phyloP scores from a whole-genome alignment of 2,888 invertebrate genomes.

The Rhingia campestris region DNA sequence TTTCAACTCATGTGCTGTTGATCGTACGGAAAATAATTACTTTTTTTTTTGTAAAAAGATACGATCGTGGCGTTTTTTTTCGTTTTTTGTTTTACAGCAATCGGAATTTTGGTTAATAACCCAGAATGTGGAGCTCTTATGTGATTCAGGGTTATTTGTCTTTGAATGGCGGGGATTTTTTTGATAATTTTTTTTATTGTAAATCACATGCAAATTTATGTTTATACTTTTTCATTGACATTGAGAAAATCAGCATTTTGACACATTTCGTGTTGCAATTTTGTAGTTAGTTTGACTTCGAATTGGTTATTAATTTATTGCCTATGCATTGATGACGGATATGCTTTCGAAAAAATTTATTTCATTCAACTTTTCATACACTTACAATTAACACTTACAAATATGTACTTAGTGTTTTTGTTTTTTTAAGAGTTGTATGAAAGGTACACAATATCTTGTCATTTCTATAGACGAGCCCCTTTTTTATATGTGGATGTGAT shows the following conservation, averaged over 20 bases:
- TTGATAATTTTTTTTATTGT: too few relatives aligned
- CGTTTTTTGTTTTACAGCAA: neutral
- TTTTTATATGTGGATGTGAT: too few relatives aligned
- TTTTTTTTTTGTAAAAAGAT: neutral
- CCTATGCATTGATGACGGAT: too few relatives aligned
- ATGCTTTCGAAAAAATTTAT: too few relatives aligned
- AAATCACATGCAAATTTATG: too few relatives aligned
- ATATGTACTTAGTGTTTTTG: too few relatives aligned
- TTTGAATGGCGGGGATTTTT: conserved; percentile 6
- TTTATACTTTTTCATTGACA: too few relatives aligned
- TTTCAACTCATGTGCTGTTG: conserved; percentile 26
- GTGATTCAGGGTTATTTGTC: conserved; percentile 36
- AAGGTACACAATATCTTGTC: too few relatives aligned
- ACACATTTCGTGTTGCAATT: neutral
- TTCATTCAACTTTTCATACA: too few relatives aligned
- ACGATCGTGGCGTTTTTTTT: neutral
- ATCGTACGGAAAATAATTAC: conserved; percentile 19
- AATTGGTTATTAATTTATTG: neutral
- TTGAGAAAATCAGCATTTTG: neutral
- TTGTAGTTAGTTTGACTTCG: neutral
- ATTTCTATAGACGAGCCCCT: too few relatives aligned
- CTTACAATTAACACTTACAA: too few relatives aligned
- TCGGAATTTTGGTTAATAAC: conserved; percentile 39
- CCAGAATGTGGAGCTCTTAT: conserved; percentile 2
- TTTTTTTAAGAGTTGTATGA: too few relatives aligned